phyloP scores from a whole-genome alignment of 2,888 invertebrate genomes.

The Drosophila koepferae region DNA sequence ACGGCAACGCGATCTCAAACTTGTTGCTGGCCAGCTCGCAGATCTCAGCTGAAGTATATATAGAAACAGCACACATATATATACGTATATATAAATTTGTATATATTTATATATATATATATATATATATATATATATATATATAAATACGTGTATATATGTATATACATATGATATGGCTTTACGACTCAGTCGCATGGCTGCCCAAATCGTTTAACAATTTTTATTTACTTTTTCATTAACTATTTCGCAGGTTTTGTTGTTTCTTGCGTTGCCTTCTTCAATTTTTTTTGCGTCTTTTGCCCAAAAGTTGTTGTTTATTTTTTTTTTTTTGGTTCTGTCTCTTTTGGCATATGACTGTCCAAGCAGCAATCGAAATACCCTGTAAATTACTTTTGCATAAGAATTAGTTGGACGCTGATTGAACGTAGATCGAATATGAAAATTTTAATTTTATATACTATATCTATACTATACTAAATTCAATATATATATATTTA shows the following conservation, averaged over 20 bases:
- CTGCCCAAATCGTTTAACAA: constrained; percentile 54
- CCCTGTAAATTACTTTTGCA: constrained; percentile 5
- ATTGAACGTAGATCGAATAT: not conserved
- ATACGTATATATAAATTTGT: constrained; percentile 8
- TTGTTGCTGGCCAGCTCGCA: constrained; percentile 52
- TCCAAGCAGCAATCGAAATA: constrained; percentile 2
- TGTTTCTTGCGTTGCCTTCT: constrained; percentile 27
- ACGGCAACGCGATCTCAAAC: constrained; percentile 41
- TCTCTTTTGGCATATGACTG: constrained; percentile 16
- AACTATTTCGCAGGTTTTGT: constrained; percentile 68
- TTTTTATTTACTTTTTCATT: constrained; percentile 75
- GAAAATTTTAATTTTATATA: too few relatives aligned
- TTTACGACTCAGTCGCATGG: constrained; percentile 62
- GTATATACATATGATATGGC: constrained; percentile 1
- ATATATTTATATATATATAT: not conserved
- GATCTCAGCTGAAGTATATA: constrained; percentile 11
- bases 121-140: too few relatives aligned
- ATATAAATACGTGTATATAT: constrained; percentile 10
- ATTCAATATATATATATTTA: too few relatives aligned
- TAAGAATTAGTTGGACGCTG: too few relatives aligned
- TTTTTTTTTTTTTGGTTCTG: not conserved
- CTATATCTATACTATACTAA: too few relatives aligned
- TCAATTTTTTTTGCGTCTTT: constrained; percentile 25
- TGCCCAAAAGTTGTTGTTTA: constrained; percentile 1
- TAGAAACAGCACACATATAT: constrained; percentile 1